Conservation (phyloP, 2,113 vertebrate species). For the Cheirogaleus medius region DNA sequence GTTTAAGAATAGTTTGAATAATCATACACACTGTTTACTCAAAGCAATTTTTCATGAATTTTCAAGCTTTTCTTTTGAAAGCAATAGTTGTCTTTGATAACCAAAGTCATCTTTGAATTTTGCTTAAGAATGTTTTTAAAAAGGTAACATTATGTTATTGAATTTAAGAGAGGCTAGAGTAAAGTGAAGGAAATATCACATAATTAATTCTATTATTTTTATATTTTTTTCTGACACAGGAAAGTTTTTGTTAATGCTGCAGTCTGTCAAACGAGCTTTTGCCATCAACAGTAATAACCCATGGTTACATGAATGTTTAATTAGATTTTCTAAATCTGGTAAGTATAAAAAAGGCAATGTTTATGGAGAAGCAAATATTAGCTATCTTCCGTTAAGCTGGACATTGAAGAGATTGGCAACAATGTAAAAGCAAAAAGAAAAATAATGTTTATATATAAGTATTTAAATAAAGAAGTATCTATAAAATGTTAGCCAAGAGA, state of each 20-base stretch:
- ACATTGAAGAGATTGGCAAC: neutral
- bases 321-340: slow-evolving; percentile 89
- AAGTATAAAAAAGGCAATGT: slow-evolving; percentile 65
- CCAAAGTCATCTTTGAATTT: slow-evolving; percentile 35
- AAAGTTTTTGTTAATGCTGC: slow-evolving; percentile 89
- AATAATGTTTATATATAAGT: neutral
- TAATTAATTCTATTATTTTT: slow-evolving; percentile 23
- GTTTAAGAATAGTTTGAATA: slow-evolving; percentile 39
- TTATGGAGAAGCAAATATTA: slow-evolving; percentile 1
- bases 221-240: slow-evolving; percentile 76
- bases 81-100: slow-evolving; percentile 13
- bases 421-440: neutral
- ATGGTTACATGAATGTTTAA: slow-evolving; percentile 89
- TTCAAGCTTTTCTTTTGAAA: slow-evolving; percentile 42
- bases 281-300: slow-evolving; percentile 86
- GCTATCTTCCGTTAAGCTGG: neutral
- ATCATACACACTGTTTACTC: neutral
- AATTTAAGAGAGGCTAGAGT: slow-evolving; percentile 33
- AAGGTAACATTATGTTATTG: neutral
- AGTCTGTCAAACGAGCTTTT: slow-evolving; percentile 89
- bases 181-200: neutral
- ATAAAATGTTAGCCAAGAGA: neutral
- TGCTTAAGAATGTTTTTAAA: neutral
- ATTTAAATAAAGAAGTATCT: slow-evolving; percentile 17
- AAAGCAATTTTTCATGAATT: neutral